These are phyloP conservation scores for Cricetomys ansorgei DNA, from an alignment of 2,113 vertebrate genomes.

Conservation along the genomic window DNA sequence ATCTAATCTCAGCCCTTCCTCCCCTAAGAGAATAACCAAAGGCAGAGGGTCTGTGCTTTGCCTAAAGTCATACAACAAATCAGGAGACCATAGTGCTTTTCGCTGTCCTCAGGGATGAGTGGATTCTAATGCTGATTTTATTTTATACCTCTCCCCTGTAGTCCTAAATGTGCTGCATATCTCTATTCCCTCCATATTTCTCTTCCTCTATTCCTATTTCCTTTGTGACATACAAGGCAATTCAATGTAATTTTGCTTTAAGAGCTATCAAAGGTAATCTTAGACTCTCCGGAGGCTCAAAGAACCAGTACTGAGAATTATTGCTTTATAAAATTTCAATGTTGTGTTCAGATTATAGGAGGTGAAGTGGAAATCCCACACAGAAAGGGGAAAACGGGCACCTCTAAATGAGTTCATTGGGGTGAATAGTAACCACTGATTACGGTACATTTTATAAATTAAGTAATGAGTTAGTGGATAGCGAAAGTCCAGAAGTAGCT, in stretches of 20 bases:
- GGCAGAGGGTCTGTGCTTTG: neutral
- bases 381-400: neutral
- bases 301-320: constrained; percentile 4
- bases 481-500: neutral
- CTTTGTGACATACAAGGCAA: constrained; percentile 37
- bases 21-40: neutral
- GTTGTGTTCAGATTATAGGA: neutral
- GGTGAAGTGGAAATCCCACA: neutral
- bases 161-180: neutral
- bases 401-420: neutral
- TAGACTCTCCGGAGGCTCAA: neutral
- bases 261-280: neutral
- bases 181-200: neutral
- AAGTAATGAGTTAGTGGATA: constrained; percentile 11
- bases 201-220: neutral
- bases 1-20: neutral
- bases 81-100: neutral
- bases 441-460: constrained; percentile 26
- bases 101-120: neutral
- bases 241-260: constrained; percentile 33
- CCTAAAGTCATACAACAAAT: neutral
- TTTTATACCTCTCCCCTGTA: neutral
- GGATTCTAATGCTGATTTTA: neutral
- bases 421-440: neutral
- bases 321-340: neutral